Conservation (phyloP, 2,888 invertebrate genomes). For the Hydropsyche betteni region DNA sequence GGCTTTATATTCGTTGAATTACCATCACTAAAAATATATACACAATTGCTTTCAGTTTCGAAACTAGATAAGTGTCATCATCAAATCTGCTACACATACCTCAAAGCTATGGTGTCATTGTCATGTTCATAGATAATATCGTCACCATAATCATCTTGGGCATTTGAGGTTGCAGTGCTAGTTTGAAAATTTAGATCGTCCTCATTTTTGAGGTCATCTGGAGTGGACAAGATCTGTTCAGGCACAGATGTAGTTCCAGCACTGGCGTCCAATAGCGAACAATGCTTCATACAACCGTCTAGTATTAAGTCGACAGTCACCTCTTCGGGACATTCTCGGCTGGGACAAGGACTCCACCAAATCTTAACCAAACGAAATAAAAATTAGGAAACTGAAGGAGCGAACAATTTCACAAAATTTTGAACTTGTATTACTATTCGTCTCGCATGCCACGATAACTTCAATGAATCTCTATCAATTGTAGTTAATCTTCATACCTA, state of each 20-base stretch:
- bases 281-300: constrained; percentile 78
- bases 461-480: constrained; percentile 56
- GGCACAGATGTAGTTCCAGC: constrained; percentile 54
- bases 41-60: constrained; percentile 5
- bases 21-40: constrained; percentile 27
- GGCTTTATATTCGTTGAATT: constrained; percentile 53
- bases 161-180: constrained; percentile 56
- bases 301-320: constrained; percentile 77
- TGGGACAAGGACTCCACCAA: constrained; percentile 86
- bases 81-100: background rate
- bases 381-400: constrained; percentile 26
- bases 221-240: constrained; percentile 51
- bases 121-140: constrained; percentile 30
- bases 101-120: constrained; percentile 27
- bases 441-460: constrained; percentile 49
- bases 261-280: constrained; percentile 64
- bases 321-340: constrained; percentile 79
- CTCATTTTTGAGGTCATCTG: constrained; percentile 63
- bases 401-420: background rate
- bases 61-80: background rate
- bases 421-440: constrained; percentile 46
- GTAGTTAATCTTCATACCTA: constrained; percentile 63
- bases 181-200: constrained; percentile 69
- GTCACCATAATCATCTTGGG: background rate
- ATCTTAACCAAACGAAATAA: constrained; percentile 61